Base-by-base conservation (phyloP, 2,888 invertebrate genomes). In the Cryptus armator region DNA sequence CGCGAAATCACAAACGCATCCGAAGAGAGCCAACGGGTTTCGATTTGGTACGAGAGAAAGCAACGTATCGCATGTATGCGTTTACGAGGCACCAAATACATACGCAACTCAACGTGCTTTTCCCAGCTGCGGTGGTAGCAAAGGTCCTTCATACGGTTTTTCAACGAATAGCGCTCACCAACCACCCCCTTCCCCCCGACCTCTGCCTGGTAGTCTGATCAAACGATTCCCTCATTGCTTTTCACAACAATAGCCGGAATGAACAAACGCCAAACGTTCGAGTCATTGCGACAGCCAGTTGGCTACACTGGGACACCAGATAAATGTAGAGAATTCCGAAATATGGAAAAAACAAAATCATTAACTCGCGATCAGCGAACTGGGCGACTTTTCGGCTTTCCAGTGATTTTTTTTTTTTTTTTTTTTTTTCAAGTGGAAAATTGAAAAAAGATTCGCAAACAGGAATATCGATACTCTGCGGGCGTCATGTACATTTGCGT, bases 1-100 rank as follows among this genome's bases (percentile, higher is more conserved):
- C 75, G 71, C 76, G 62, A 80, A 85, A 85, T 85, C 85, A 80
- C 83, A 76, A 85, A 80, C 86, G 81, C 68, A 48, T 16, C 37
- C 46, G 53, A 9, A 19, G 51, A 74, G 24, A 37, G 37, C 37
- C 64, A 59, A 72, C 44, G 66, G 59, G 64, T 7, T 37, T 16
- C 43, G 80, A 59, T 59, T 32, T 43, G 59, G 48, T 3, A 62
- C 16, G 46, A 48, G 64, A 16, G 29, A 72, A 56, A 53, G 64
- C 46, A 37, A 43, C 7, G 66, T 64, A 75, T 37, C 75, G 16
- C n/a, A 16, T 32, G 37, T 37, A 9, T 9, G 37, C 37, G 6
- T 37, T 37, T 56, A 56, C 56, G 24, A 24, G 10, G 24, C 4
- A 56, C 24, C 51, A 48, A 10, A 10, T 10, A 51, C 51, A 51